These are phyloP conservation scores for Stenotaenia linearis DNA, from an alignment of 2,888 invertebrate species.

Conservation along the genomic window DNA sequence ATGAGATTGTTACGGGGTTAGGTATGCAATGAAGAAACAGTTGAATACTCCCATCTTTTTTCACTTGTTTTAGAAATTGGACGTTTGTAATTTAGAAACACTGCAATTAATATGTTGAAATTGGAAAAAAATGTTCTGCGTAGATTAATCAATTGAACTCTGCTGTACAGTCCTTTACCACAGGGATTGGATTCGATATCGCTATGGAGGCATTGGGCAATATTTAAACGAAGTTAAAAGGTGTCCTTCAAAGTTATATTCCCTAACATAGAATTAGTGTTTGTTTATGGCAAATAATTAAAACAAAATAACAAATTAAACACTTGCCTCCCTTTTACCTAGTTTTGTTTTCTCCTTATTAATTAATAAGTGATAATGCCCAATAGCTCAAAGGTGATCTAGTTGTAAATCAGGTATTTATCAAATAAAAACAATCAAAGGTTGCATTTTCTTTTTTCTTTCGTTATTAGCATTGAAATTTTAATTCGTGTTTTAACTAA, in stretches of 20 bases:
- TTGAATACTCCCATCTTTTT: neutral
- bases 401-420: neutral
- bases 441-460: neutral
- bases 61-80: neutral
- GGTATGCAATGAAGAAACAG: neutral
- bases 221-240: neutral
- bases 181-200: neutral
- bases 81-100: neutral
- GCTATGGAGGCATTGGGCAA: neutral
- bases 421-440: neutral
- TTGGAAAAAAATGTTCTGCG: neutral
- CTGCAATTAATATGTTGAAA: no score
- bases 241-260: neutral
- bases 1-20: neutral
- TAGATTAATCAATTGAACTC: neutral
- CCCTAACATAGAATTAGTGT: neutral
- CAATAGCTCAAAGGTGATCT: neutral
- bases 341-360: neutral
- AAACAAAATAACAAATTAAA: neutral
- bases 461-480: neutral
- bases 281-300: neutral
- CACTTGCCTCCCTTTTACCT: neutral
- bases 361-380: neutral
- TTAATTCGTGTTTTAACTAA: neutral
- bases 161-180: neutral